These are phyloP conservation scores for Onychorhynchus coronatus DNA, from an alignment of 2,113 vertebrate genomes.

Conservation along the genomic window DNA sequence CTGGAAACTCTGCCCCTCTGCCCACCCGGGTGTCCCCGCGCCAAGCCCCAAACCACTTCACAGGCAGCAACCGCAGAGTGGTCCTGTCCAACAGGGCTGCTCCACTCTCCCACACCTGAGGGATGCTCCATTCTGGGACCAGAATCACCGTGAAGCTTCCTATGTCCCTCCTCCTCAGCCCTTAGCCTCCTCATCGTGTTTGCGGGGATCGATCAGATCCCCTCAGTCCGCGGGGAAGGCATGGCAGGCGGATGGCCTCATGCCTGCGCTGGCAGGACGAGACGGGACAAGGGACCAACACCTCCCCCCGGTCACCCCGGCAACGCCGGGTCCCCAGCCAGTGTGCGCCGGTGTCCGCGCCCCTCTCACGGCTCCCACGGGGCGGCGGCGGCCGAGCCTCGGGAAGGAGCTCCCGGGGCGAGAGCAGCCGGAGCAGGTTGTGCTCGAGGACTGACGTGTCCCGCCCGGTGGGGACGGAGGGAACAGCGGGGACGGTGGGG, in stretches of 20 bases:
- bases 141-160: background rate
- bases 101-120: background rate
- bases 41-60: background rate
- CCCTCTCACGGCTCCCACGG: background rate
- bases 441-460: background rate
- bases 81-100: background rate
- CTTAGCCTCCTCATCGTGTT: fast-evolving
- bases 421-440: background rate
- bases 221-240: background rate
- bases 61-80: background rate
- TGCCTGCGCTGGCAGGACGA: background rate
- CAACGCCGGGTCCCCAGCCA: background rate
- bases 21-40: background rate
- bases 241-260: background rate
- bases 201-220: background rate
- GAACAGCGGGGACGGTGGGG: background rate
- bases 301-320: background rate
- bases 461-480: background rate
- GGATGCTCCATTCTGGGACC: background rate
- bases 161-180: background rate
- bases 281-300: background rate
- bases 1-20: background rate
- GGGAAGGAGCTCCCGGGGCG: background rate
- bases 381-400: background rate
- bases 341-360: background rate